These are phyloP conservation scores for Heteractis magnifica DNA, from an alignment of 92 coral and sea anemone genomes.

Conservation along the genomic window DNA sequence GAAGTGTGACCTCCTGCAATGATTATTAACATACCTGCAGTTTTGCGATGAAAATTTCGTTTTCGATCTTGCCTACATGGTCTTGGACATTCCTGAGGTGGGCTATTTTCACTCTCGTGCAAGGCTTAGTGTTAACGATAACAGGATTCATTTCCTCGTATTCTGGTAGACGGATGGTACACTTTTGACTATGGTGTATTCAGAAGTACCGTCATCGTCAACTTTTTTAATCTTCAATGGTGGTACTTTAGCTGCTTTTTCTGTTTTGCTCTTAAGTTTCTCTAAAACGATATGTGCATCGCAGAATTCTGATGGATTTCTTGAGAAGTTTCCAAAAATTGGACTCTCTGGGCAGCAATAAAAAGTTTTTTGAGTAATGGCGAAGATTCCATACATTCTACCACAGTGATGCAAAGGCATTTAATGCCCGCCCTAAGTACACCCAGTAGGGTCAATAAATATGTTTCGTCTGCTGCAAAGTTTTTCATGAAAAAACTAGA, in stretches of 20 bases:
- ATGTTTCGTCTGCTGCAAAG: constrained; percentile 17
- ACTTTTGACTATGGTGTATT: constrained; percentile 1
- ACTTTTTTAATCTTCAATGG: background rate
- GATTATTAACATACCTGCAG: constrained; percentile 4
- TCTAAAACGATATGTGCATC: constrained; percentile 4
- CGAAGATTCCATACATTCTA: background rate
- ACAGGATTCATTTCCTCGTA: constrained; percentile 5
- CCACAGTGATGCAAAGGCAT: constrained; percentile 28
- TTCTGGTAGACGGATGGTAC: constrained; percentile 1
- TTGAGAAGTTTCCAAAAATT: constrained; percentile 4
- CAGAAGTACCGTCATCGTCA: background rate
- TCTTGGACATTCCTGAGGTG: background rate
- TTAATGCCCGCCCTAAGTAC: constrained; percentile 9
- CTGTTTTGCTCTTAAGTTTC: background rate
- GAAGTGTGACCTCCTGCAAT: background rate
- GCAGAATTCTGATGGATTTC: constrained; percentile 13
- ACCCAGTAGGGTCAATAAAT: constrained; percentile 12
- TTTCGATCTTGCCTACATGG: constrained; percentile 1
- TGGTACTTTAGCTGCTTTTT: constrained; percentile 4
- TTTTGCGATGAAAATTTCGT: background rate
- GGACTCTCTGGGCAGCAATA: constrained; percentile 20
- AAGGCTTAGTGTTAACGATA: constrained; percentile 4
- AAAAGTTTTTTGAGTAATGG: constrained; percentile 14
- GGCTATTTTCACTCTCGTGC: background rate
- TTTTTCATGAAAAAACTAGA: constrained; percentile 20